Evolutionary conservation across 1,140 invertebrate genomes (phyloP), one percentile per base, ranked within the genome.

Genomic region (Paraescarpia echinospica): DNA sequence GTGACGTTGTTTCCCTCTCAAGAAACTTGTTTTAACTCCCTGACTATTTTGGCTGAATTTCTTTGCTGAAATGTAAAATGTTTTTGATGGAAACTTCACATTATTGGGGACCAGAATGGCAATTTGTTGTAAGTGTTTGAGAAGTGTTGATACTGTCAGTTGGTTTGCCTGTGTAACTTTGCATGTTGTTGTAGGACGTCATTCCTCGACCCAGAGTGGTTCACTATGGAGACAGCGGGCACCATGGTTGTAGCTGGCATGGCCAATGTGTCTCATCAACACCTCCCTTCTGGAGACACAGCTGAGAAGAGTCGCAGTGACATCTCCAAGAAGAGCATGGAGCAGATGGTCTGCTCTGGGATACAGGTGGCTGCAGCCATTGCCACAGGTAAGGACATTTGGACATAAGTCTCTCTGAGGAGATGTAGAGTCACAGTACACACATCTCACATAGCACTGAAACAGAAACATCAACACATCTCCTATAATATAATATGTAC

Each of bases 201-300:
- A 48, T 95, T 95, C 93, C 90, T 96, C 51, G 95, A 96, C 92
- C 94, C 94, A 27, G 95, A 96, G 93, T 96, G 95, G 95, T 96
- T 96, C 93, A 94, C 95, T 8, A 94, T 95, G 94, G 95, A 96
- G 93, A 96, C 95, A 48, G 94, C 95, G 90, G 95, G 95, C 88
- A 95, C 95, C 22, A 91, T 96, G 89, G 93, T 96, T 34, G 94
- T 96, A 33, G 95, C 94, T n/a, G 95, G 95, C 91, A 94, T 95
- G n/a, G 95, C 95, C n/a, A 95, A 95, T 33, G 94, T 95, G 89
- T 51, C 92, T 0, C 93, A 92, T 18, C 91, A 91, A 48, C 33
- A 35, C n/a, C 22, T 48, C 14, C 34, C 34, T 14, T 48, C 34
- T 35, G 91, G 35, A 35, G 89, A 90, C 4, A 4, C 18, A 90